Evolutionary conservation across 2,888 invertebrate species (phyloP).

Genomic region (Pyrgus malvae): DNA sequence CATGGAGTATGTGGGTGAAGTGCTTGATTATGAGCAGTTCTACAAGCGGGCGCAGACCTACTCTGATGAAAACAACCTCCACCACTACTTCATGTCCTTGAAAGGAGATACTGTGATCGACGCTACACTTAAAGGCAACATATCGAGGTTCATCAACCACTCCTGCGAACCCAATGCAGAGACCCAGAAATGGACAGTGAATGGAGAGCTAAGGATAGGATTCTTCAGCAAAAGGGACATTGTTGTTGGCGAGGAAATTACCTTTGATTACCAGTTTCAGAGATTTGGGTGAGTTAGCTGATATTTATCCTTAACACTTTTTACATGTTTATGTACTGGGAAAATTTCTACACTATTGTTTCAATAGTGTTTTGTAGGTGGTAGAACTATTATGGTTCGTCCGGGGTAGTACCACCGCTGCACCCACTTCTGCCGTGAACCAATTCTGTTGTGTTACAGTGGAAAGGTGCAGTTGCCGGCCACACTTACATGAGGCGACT

Average conservation of each 20-base stretch:
- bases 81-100: constrained; percentile 99
- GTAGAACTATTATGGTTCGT: no score
- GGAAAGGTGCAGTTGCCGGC: no score
- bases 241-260: constrained; percentile 94
- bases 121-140: constrained; percentile 97
- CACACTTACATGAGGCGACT: no score
- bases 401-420: no score
- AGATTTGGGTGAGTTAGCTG: constrained; percentile 89
- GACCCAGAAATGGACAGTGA: constrained; percentile 98
- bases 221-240: constrained; percentile 96
- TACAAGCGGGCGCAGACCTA: constrained; percentile 93
- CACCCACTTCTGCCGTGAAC: no score
- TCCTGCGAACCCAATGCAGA: constrained; percentile 99
- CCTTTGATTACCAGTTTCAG: constrained; percentile 99
- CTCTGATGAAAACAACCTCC: constrained; percentile 93
- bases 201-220: constrained; percentile 96
- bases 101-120: constrained; percentile 94
- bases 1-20: constrained; percentile 99
- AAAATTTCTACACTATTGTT: no score
- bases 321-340: no score
- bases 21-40: constrained; percentile 94
- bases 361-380: no score
- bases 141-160: constrained; percentile 98
- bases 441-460: no score
- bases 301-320: neutral